These are phyloP conservation scores for Lagopus leucura DNA, from an alignment of 2,113 vertebrate genomes.

Conservation along the genomic window DNA sequence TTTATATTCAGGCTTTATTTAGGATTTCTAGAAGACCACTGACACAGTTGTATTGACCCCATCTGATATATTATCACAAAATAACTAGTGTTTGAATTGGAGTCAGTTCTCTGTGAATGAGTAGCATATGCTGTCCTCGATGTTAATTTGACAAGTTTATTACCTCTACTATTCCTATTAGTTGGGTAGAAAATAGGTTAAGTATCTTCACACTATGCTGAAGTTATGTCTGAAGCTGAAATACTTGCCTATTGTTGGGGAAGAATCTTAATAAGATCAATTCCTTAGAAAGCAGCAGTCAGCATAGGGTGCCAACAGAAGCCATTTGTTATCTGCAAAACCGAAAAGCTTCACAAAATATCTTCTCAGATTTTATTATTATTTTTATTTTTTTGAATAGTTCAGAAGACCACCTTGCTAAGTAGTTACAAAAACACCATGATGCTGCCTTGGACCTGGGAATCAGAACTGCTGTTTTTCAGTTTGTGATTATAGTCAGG, in stretches of 20 bases:
- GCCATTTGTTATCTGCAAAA: neutral
- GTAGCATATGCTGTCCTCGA: neutral
- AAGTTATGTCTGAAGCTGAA: neutral
- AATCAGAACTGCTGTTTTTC: neutral
- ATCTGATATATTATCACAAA: neutral
- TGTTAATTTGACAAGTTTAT: neutral
- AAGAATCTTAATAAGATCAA: neutral
- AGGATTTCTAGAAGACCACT: neutral
- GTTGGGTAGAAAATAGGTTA: neutral
- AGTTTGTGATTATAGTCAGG: neutral
- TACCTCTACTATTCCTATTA: neutral
- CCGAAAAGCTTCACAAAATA: neutral
- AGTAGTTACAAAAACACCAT: neutral
- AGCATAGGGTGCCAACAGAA: accelerated
- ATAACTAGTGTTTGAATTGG: neutral
- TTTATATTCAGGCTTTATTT: neutral
- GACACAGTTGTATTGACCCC: neutral
- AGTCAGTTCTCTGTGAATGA: neutral
- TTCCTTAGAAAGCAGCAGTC: neutral
- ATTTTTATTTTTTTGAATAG: neutral
- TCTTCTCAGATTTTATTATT: neutral
- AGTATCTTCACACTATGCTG: neutral
- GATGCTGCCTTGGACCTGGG: neutral
- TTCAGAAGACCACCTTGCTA: neutral
- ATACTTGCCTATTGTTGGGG: neutral